phyloP scores from a whole-genome alignment of 2,888 invertebrate species.

The Volucella inanis region DNA sequence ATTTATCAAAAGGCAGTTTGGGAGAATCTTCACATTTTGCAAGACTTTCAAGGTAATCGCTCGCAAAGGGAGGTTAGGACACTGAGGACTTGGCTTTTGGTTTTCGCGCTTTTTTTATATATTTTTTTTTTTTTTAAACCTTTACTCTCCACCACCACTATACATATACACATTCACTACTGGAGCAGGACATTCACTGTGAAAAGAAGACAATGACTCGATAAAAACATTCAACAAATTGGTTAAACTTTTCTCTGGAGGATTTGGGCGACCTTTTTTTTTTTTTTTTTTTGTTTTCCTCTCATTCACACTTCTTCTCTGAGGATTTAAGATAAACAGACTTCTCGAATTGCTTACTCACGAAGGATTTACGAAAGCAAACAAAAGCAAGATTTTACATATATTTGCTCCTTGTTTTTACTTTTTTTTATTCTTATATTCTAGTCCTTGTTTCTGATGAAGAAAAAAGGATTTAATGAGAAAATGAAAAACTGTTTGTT shows the following conservation, averaged over 20 bases:
- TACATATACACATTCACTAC: constrained; percentile 29
- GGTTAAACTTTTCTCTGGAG: constrained; percentile 27
- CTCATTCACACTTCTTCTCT: background rate
- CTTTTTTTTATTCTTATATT: too few relatives aligned
- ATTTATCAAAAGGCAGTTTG: background rate
- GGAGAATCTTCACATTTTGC: constrained; percentile 36
- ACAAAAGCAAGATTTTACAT: constrained; percentile 5
- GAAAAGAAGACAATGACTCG: constrained; percentile 49
- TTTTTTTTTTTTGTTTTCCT: background rate
- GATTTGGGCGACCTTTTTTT: background rate
- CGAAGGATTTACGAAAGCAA: constrained; percentile 12
- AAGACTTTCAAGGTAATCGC: constrained; percentile 21
- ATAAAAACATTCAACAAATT: constrained; percentile 69
- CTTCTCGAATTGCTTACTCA: constrained; percentile 43
- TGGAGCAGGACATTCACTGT: background rate
- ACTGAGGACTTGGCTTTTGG: constrained; percentile 17
- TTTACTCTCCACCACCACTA: constrained; percentile 18
- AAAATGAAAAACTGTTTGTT: constrained; percentile 40
- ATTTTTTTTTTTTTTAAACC: background rate
- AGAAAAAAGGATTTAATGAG: constrained; percentile 5
- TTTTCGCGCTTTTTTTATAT: constrained; percentile 32
- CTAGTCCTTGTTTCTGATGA: background rate
- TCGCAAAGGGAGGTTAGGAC: background rate
- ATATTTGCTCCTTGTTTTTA: too few relatives aligned
- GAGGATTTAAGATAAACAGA: constrained; percentile 1